These are phyloP conservation scores for Brachyhypopomus occidentalis DNA, from an alignment of 2,113 vertebrate species.

Conservation along the genomic window DNA sequence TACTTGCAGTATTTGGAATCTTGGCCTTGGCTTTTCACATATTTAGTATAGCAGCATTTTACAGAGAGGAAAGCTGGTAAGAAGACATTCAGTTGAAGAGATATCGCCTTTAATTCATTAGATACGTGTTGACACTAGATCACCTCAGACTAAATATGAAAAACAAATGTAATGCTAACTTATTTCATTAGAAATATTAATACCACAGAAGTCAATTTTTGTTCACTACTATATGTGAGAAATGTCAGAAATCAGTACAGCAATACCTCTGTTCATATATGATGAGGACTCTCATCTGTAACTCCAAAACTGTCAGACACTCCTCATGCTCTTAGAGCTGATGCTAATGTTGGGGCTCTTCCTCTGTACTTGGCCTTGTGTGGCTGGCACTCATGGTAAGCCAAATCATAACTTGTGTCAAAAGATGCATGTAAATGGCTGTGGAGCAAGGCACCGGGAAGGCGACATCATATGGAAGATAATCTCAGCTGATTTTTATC, in stretches of 20 bases:
- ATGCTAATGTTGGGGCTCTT: conserved; percentile 39
- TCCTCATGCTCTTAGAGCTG: conserved; percentile 24
- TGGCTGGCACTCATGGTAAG: conserved; percentile 20
- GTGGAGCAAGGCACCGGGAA: conserved; percentile 16
- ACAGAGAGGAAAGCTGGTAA: conserved; percentile 16
- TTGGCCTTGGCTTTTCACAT: conserved; percentile 7
- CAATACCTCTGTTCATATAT: conserved; percentile 1
- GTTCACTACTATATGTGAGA: not conserved
- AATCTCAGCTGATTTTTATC: conserved; percentile 7
- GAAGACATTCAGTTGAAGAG: conserved; percentile 21
- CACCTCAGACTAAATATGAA: conserved; percentile 4
- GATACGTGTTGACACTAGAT: conserved; percentile 3
- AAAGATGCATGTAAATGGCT: conserved; percentile 37
- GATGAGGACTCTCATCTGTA: conserved; percentile 18
- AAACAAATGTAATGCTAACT: conserved; percentile 25
- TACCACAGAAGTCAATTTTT: not conserved
- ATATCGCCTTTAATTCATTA: conserved; percentile 40
- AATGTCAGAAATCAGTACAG: conserved; percentile 12
- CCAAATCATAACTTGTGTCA: conserved; percentile 34
- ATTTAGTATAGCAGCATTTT: conserved; percentile 31
- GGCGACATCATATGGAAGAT: not conserved
- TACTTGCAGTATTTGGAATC: not conserved
- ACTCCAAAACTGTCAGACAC: not conserved
- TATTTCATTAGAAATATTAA: conserved; percentile 15
- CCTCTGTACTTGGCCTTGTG: conserved; percentile 23